These are phyloP conservation scores for Clanis bilineata DNA, from an alignment of 2,888 invertebrate species.

Conservation along the genomic window DNA sequence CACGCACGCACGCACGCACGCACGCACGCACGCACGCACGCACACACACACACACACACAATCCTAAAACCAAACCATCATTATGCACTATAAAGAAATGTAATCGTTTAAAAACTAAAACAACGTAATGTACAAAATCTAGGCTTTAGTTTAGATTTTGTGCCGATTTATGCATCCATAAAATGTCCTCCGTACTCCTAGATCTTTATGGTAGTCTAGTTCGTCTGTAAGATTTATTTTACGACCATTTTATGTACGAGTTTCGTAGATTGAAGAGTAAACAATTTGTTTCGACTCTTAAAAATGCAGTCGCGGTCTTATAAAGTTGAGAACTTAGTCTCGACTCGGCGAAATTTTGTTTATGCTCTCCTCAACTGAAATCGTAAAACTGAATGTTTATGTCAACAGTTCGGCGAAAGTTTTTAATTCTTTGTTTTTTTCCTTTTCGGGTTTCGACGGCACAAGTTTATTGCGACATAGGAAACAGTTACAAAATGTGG, in stretches of 20 bases:
- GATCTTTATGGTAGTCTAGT: conserved; percentile 19
- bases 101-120: not conserved
- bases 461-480: not conserved
- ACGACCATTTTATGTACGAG: conserved; percentile 30
- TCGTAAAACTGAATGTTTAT: conserved; percentile 65
- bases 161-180: conserved; percentile 5
- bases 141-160: not conserved
- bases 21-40: no score
- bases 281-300: conserved; percentile 42
- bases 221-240: conserved; percentile 38
- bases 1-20: no score
- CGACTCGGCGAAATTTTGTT: conserved; percentile 20
- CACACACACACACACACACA: no score
- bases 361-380: conserved; percentile 27
- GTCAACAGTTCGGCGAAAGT: conserved; percentile 55
- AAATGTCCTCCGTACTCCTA: conserved; percentile 6
- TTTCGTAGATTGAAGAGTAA: conserved; percentile 35
- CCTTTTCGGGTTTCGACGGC: not conserved
- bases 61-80: no score
- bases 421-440: conserved; percentile 51
- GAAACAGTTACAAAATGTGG: not conserved
- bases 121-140: not conserved
- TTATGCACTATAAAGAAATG: no score
- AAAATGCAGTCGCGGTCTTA: conserved; percentile 44
- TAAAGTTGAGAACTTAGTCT: conserved; percentile 19